These are phyloP conservation scores for Oreotrochilus melanogaster DNA, from an alignment of 2,113 vertebrate species.

Conservation along the genomic window DNA sequence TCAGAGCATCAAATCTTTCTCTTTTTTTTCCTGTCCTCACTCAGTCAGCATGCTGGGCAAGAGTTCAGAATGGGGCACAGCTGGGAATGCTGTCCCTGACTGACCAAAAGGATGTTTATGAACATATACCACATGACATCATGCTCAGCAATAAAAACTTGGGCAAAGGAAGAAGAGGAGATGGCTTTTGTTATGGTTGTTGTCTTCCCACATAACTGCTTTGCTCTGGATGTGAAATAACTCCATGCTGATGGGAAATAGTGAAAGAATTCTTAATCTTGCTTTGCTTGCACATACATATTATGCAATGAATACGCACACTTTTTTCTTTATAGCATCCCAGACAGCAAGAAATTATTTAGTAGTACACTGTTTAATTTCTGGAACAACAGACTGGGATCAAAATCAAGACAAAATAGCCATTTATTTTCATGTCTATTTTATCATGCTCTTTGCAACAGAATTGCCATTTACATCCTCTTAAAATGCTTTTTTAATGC, in stretches of 20 bases:
- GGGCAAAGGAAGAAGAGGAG: background rate
- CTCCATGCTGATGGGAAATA: background rate
- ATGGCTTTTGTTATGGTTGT: background rate
- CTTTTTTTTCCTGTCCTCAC: background rate
- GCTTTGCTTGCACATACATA: background rate
- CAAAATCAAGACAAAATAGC: background rate
- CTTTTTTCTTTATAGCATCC: background rate
- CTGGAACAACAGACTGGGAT: background rate
- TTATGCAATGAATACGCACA: background rate
- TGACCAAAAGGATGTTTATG: no score
- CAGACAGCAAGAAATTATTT: background rate
- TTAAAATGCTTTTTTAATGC: background rate
- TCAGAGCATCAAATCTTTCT: background rate
- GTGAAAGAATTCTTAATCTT: background rate
- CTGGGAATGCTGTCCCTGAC: background rate
- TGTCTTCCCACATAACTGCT: background rate
- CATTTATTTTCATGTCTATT: background rate
- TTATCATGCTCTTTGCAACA: background rate
- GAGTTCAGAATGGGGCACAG: background rate
- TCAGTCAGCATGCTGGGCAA: background rate
- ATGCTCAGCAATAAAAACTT: background rate
- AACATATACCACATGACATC: background rate
- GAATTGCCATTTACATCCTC: background rate
- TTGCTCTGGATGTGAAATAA: no score
- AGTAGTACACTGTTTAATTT: background rate